Evolutionary conservation across 1,140 invertebrate genomes (phyloP).

Genomic region (Macrobrachium nipponense): DNA sequence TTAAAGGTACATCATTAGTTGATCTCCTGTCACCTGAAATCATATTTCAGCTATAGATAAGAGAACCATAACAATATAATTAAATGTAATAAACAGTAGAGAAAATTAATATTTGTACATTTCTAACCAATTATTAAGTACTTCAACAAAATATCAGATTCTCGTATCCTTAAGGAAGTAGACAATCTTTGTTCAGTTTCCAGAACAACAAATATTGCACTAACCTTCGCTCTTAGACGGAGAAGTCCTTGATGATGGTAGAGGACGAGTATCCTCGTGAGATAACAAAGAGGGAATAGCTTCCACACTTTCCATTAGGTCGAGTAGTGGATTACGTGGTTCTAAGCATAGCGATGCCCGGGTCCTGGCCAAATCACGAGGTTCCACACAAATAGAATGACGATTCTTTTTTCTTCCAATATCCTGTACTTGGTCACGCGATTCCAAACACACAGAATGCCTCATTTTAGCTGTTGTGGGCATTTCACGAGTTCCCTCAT

Average conservation of each 20-base stretch:
- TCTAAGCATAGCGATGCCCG: slow-evolving; percentile 52
- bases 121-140: background rate
- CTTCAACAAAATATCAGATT: background rate
- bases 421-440: slow-evolving; percentile 31
- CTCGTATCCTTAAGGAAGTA: no score
- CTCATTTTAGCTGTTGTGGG: slow-evolving; percentile 40
- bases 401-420: slow-evolving; percentile 42
- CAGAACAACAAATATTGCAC: no score
- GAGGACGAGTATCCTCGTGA: slow-evolving; percentile 11
- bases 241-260: slow-evolving; percentile 34
- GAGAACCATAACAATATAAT: background rate
- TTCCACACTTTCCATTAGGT: slow-evolving; percentile 56
- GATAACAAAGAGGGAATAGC: slow-evolving; percentile 42
- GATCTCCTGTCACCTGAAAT: slow-evolving; percentile 41
- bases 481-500: slow-evolving; percentile 45
- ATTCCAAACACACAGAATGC: slow-evolving; percentile 41
- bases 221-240: slow-evolving; percentile 54
- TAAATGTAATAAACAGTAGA: background rate
- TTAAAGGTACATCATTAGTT: slow-evolving; percentile 22
- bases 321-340: slow-evolving; percentile 47
- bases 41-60: no score
- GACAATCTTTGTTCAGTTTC: background rate
- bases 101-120: background rate
- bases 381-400: slow-evolving; percentile 52
- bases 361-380: slow-evolving; percentile 45